Evolutionary conservation across 2,113 vertebrate species (phyloP).

Genomic region (Apteryx mantelli): DNA sequence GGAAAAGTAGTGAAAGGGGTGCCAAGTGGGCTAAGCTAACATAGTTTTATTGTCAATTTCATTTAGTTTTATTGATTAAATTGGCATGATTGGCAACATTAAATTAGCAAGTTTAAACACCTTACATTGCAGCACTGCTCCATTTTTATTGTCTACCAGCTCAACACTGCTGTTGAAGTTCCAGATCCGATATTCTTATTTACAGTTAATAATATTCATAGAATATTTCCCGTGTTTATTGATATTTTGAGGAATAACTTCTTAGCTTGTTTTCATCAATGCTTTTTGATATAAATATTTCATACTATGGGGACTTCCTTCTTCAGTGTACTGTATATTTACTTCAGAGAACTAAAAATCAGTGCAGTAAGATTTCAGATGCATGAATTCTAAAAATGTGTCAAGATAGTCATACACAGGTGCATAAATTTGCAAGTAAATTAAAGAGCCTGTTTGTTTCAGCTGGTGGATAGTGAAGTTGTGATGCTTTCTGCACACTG

Average conservation of each 20-base stretch:
- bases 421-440: background rate
- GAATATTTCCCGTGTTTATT: background rate
- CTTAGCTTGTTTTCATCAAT: background rate
- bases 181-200: background rate
- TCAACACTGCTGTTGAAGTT: background rate
- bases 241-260: background rate
- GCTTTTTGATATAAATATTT: background rate
- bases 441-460: conserved; percentile 26
- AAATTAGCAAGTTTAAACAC: background rate
- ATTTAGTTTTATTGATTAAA: background rate
- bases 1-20: background rate
- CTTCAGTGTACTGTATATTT: background rate
- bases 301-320: background rate
- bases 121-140: rapidly evolving
- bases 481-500: conserved; percentile 95
- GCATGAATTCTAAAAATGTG: background rate
- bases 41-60: background rate
- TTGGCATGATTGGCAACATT: background rate
- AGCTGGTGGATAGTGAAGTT: conserved; percentile 90
- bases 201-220: background rate
- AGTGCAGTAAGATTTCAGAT: background rate
- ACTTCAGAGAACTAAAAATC: background rate
- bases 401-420: background rate
- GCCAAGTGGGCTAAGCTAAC: too few species aligned
- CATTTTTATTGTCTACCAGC: background rate